Percentiles rank a stretch among this genome's conserved stretches.
phyloP scores from a whole-genome alignment of 2,113 vertebrate genomes.

The Limanda limanda region DNA sequence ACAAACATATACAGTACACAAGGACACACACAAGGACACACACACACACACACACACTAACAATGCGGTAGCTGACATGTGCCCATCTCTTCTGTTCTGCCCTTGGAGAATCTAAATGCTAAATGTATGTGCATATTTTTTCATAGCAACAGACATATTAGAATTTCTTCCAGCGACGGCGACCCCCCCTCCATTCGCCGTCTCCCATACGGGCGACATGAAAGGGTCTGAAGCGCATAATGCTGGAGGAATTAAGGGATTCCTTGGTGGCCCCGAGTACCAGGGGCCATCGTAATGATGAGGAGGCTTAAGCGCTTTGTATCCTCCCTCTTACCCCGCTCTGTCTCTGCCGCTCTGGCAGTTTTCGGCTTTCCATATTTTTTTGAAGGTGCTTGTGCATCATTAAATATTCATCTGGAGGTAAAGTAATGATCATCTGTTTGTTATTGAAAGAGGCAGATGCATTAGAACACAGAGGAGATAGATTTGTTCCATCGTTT shows the following conservation, averaged over 20 bases:
- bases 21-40: constrained; percentile 80
- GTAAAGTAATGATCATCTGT: constrained; percentile 62
- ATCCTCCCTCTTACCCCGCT: constrained; percentile 61
- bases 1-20: constrained; percentile 83
- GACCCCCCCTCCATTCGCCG: constrained; percentile 69
- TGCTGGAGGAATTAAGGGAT: constrained; percentile 95
- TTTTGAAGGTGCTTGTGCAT: constrained; percentile 68
- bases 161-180: constrained; percentile 88
- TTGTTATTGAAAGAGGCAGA: constrained; percentile 64
- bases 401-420: constrained; percentile 71
- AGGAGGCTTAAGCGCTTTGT: constrained; percentile 90
- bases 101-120: constrained; percentile 94
- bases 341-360: constrained; percentile 62
- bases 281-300: constrained; percentile 91
- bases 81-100: constrained; percentile 91
- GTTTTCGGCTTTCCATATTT: constrained; percentile 64
- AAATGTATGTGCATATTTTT: constrained; percentile 99
- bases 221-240: constrained; percentile 98
- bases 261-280: constrained; percentile 90
- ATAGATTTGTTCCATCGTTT: constrained; percentile 38
- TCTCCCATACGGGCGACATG: constrained; percentile 87
- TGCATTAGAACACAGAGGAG: constrained; percentile 44
- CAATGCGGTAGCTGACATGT: constrained; percentile 85
- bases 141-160: constrained; percentile 94
- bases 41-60: constrained; percentile 83